Evolutionary conservation across 2,113 vertebrate species (phyloP).

Genomic region (Larimichthys crocea): DNA sequence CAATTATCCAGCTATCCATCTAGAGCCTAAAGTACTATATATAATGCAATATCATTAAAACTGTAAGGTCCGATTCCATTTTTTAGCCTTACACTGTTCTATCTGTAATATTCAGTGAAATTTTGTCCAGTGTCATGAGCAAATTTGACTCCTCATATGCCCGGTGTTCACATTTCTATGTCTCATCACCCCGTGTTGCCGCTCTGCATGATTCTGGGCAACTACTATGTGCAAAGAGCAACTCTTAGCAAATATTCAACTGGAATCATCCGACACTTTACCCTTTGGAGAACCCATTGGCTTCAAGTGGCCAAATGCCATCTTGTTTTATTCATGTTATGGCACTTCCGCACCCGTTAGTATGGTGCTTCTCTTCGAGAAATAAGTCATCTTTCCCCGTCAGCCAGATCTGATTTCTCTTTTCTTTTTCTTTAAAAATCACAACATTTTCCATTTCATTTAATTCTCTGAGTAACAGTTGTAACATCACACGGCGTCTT

Average conservation of each 20-base stretch:
- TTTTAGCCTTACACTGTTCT: not conserved
- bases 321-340: conserved; percentile 66
- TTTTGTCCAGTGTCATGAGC: conserved; percentile 57
- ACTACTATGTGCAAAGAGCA: conserved; percentile 64
- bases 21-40: too few relatives aligned
- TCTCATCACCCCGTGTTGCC: conserved; percentile 38
- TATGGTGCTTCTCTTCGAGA: conserved; percentile 41
- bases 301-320: conserved; percentile 65
- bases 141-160: conserved; percentile 61
- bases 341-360: conserved; percentile 45
- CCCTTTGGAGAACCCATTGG: conserved; percentile 57
- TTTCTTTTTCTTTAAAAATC: not conserved
- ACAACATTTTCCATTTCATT: conserved; percentile 55
- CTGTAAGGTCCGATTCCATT: not conserved
- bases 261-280: conserved; percentile 60
- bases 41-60: too few relatives aligned
- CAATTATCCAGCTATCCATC: not conserved
- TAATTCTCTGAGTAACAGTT: conserved; percentile 66
- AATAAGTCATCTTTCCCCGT: conserved; percentile 36
- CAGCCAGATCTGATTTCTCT: conserved; percentile 52
- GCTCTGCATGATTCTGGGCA: conserved; percentile 49
- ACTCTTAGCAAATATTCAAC: conserved; percentile 51
- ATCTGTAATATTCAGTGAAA: conserved; percentile 36
- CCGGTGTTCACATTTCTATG: conserved; percentile 51
- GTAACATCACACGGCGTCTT: conserved; percentile 68